Base-by-base conservation (phyloP, 2,888 invertebrate genomes). In the Dexiosoma caninum region DNA sequence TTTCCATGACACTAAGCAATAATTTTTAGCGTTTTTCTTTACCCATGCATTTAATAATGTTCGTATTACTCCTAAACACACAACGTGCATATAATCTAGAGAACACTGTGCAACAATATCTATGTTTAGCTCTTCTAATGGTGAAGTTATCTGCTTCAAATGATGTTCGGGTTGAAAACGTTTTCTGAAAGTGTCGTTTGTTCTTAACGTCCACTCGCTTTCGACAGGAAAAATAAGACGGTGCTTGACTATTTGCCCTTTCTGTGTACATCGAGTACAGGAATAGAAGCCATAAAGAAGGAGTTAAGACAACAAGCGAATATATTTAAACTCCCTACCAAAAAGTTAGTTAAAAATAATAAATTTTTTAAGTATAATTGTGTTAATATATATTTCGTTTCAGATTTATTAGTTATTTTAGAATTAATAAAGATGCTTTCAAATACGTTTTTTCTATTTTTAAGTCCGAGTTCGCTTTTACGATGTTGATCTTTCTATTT, bases 51-150 rank as follows among this genome's bases (percentile, higher is more conserved):
- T 55, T 19, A 69, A 40, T 7, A 69, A 32, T 8, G 51, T 67
- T 37, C 37, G 27, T 23, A 59, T 76, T 32, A 78, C 72, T 4
- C 78, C 72, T 44, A 78, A 42, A 30, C 78, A 72, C 8, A 79
- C 79, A 53, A 79, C 44, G 51, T 75, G 79, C 70, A 75, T 80
- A 35, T 80, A 80, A 60, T 75, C 70, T 44, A 75, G 7, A 30
- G 71, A 60, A 19, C 51, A 75, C 57, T 70, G 75, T 16, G 49
- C 6, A 5, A 80, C 53, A 46, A 80, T 75, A 46, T 75, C 70
- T 32, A 71, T 70, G 27, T 59, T 37, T 9, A 80, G 59, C 6
- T 53, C 7, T 60, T 75, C 79, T 59, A 75, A 66, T 35, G 70
- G 35, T 23, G 70, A 66, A 32, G 9, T 32, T 32, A 2, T 1